phyloP scores from a whole-genome alignment of 1,140 invertebrate species.

The Nebria ingens region DNA sequence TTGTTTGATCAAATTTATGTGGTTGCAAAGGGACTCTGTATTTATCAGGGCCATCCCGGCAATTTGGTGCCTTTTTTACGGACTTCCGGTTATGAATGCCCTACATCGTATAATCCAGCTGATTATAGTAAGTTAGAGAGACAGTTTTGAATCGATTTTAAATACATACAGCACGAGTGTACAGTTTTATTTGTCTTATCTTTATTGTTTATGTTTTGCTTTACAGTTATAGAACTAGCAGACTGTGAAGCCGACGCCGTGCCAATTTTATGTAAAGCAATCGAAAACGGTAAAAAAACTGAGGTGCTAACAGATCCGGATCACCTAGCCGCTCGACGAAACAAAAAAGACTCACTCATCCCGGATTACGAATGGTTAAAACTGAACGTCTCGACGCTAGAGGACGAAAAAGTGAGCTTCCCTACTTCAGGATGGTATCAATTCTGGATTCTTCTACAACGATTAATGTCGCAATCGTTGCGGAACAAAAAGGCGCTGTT shows the following conservation, averaged over 20 bases:
- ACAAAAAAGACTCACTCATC: background rate
- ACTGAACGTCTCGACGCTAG: background rate
- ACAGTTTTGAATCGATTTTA: background rate
- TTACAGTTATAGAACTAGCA: slow-evolving; percentile 1
- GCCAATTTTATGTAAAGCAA: background rate
- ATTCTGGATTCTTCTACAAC: slow-evolving; percentile 27
- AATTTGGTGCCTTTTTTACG: slow-evolving; percentile 61
- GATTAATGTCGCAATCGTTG: slow-evolving; percentile 30
- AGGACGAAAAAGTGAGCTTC: background rate
- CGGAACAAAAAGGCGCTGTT: slow-evolving; percentile 39
- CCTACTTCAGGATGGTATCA: slow-evolving; percentile 23
- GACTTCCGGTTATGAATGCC: slow-evolving; percentile 55
- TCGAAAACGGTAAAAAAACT: background rate
- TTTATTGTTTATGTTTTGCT: no score
- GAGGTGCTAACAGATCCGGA: no score
- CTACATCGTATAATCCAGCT: slow-evolving; percentile 71
- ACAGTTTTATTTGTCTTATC: no score
- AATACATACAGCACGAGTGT: no score
- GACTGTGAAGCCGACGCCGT: background rate
- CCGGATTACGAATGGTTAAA: background rate
- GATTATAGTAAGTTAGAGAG: slow-evolving; percentile 53
- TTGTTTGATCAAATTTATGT: slow-evolving; percentile 54
- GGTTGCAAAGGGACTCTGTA: slow-evolving; percentile 51
- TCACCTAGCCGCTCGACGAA: no score
- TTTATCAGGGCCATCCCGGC: slow-evolving; percentile 62